Evolutionary conservation across 2,797 vertebrate species (phyloP), one percentile per base, ranked within the genome.

Genomic region (Brachyalestes nurse): DNA sequence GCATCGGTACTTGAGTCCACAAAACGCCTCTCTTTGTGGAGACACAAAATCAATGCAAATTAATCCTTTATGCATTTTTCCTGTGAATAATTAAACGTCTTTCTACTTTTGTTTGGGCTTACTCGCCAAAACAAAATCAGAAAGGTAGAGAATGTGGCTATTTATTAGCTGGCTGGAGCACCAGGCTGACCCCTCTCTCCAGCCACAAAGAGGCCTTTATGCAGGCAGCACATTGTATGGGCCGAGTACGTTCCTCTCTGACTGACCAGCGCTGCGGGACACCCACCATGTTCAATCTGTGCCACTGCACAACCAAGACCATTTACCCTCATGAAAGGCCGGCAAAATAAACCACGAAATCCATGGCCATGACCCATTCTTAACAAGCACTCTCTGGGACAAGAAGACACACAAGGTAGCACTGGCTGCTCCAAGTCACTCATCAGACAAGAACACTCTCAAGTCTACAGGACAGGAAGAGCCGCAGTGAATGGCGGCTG

Each of bases 31-130:
- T 84, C 89, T 93, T 95, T 94, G 92, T 94, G 45, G 76, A 75
- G 64, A 83, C 83, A 89, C 83, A 84, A 94, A 95, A 94, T 95
- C 92, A 91, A 95, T 95, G 93, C 93, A 95, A 95, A 95, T 95
- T 85, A 91, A 92, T 92, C 93, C 90, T 95, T 95, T 95, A 92
- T 94, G 86, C 92, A 88, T 93, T 93, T 34, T 93, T 87, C 83
- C 89, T 91, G 92, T 94, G 94, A 93, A 94, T 93, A 93, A 93
- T 92, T 92, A 82, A 86, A 85, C 87, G 89, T 83, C 90, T 91
- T 91, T 89, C 85, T 89, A 90, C 93, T 92, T 94, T 94, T 95
- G 93, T 94, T 88, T 88, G 90, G 81, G 83, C 82, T 83, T 91
- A 72, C 62, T 80, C 85, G 90, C 88, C 93, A 87, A 91, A 93